phyloP scores from a whole-genome alignment of 2,888 invertebrate species.

The Apodemia mormo region DNA sequence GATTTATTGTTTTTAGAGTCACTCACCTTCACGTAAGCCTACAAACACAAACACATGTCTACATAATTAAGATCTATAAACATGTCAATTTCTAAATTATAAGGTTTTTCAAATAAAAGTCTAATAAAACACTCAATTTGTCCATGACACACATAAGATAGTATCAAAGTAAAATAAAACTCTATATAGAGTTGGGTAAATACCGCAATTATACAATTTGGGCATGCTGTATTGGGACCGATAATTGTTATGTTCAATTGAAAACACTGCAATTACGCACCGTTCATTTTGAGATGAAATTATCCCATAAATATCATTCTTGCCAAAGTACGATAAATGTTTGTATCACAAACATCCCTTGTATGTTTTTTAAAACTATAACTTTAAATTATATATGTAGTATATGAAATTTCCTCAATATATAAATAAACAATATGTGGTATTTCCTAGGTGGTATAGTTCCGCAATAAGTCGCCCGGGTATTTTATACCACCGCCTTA shows the following conservation, averaged over 20 bases:
- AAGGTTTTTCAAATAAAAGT: not conserved
- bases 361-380: no score
- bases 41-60: not conserved
- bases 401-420: no score
- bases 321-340: not conserved
- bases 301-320: not conserved
- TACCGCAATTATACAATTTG: conserved; percentile 13
- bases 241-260: conserved; percentile 15
- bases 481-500: no score
- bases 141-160: conserved; percentile 12
- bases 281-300: conserved; percentile 1
- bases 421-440: no score
- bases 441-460: no score
- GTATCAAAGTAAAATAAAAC: conserved; percentile 9
- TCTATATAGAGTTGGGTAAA: conserved; percentile 8
- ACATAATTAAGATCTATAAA: not conserved
- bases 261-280: conserved; percentile 4
- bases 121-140: conserved; percentile 3
- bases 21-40: not conserved
- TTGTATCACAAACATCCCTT: not conserved
- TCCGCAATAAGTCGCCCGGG: no score
- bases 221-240: not conserved
- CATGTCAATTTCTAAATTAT: not conserved
- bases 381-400: no score
- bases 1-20: not conserved